These are phyloP conservation scores for Odocoileus virginianus DNA, from an alignment of 2,113 vertebrate species.

Conservation along the genomic window DNA sequence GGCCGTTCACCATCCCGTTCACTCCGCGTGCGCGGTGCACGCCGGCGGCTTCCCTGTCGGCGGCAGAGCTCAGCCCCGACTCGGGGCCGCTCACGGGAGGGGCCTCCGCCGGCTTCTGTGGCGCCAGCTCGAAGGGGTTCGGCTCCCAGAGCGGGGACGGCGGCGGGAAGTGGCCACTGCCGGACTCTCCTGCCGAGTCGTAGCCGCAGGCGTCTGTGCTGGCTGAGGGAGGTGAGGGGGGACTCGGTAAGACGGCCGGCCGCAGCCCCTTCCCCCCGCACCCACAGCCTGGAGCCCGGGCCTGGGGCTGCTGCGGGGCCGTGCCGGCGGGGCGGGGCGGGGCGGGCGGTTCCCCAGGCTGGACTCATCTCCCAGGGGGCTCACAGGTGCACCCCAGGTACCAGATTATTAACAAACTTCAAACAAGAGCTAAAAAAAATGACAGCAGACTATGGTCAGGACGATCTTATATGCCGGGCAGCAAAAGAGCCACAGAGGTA, in stretches of 20 bases:
- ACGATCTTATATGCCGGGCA: neutral
- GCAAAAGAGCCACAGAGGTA: neutral
- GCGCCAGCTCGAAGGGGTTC: constrained; percentile 86
- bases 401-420: constrained; percentile 14
- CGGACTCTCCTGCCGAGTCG: constrained; percentile 79
- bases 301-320: neutral
- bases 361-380: neutral
- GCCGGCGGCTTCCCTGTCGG: constrained; percentile 78
- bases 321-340: neutral
- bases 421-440: neutral
- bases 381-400: neutral
- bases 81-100: constrained; percentile 84
- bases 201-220: constrained; percentile 83
- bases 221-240: constrained; percentile 58
- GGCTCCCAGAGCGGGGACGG: constrained; percentile 86
- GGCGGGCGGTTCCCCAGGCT: neutral
- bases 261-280: neutral
- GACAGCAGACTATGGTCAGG: neutral
- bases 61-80: constrained; percentile 78
- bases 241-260: constrained; percentile 33
- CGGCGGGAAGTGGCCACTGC: constrained; percentile 84
- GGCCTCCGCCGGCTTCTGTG: constrained; percentile 83
- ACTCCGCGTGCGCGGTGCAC: constrained; percentile 73
- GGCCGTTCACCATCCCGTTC: constrained; percentile 81
- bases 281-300: neutral